Conservation (phyloP, 1,140 invertebrate genomes). For the Saccostrea echinata region DNA sequence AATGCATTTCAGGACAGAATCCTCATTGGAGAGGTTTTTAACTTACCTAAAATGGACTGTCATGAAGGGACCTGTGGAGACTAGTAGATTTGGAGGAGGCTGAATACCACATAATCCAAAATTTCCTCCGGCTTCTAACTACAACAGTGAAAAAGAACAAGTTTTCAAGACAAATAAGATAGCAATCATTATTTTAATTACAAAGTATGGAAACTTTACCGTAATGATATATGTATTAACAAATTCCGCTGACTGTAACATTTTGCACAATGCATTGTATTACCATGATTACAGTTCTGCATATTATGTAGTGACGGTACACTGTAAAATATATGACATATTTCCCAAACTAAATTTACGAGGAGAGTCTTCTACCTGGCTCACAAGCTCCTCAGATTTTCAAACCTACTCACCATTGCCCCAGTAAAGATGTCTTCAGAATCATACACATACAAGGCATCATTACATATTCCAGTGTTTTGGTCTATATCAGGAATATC, state of each 20-base stretch:
- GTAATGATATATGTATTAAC: too few species aligned
- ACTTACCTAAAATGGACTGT: constrained; percentile 65
- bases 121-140: constrained; percentile 61
- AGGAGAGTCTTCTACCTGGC: not conserved
- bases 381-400: not conserved
- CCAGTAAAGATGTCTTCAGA: constrained; percentile 66
- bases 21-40: not conserved
- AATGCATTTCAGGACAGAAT: too few species aligned
- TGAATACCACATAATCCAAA: constrained; percentile 61
- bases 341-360: not conserved
- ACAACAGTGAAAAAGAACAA: constrained; percentile 32
- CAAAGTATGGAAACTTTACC: too few species aligned
- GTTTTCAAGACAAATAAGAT: not conserved
- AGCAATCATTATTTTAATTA: too few species aligned
- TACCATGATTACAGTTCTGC: too few species aligned
- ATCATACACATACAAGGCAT: constrained; percentile 77
- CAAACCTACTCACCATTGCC: constrained; percentile 68
- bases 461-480: constrained; percentile 74
- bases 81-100: constrained; percentile 51
- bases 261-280: too few species aligned
- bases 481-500: constrained; percentile 74
- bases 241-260: too few species aligned
- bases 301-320: too few species aligned
- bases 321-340: too few species aligned
- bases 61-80: constrained; percentile 57